Percentiles rank a stretch among this genome's conserved stretches.
phyloP scores from a whole-genome alignment of 2,797 vertebrate species.

The Smutsia temminckii region DNA sequence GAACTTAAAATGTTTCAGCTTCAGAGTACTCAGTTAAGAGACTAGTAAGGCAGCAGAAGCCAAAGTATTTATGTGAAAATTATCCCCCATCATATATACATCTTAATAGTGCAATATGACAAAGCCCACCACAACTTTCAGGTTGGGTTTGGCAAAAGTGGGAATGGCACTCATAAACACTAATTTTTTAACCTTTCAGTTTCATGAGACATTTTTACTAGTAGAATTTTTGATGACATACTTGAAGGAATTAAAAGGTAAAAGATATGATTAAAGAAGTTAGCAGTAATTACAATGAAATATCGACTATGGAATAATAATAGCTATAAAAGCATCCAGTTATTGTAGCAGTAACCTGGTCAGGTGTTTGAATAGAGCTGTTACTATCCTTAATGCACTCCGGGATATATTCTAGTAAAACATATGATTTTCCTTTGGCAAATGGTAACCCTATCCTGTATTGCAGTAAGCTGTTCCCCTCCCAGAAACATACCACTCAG shows the following conservation, averaged over 20 bases:
- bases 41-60: not conserved
- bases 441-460: not conserved
- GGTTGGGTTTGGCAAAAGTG: not conserved
- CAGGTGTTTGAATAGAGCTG: not conserved
- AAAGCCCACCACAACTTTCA: not conserved
- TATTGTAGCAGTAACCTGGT: not conserved
- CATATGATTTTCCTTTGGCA: not conserved
- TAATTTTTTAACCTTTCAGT: not conserved
- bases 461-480: not conserved
- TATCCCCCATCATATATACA: not conserved
- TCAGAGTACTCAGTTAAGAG: not conserved
- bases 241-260: not conserved
- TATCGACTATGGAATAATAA: not conserved
- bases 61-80: not conserved
- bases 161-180: not conserved
- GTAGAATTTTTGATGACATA: not conserved
- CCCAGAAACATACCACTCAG: not conserved
- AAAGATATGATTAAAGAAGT: not conserved
- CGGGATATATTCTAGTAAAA: not conserved
- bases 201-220: not conserved
- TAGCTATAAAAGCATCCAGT: not conserved
- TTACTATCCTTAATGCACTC: not conserved
- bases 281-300: not conserved
- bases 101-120: not conserved
- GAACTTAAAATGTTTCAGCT: not conserved